Evolutionary conservation across 37 sponge, comb jelly and placozoan genomes (phyloP).

Genomic region (Aplysina aerophoba): DNA sequence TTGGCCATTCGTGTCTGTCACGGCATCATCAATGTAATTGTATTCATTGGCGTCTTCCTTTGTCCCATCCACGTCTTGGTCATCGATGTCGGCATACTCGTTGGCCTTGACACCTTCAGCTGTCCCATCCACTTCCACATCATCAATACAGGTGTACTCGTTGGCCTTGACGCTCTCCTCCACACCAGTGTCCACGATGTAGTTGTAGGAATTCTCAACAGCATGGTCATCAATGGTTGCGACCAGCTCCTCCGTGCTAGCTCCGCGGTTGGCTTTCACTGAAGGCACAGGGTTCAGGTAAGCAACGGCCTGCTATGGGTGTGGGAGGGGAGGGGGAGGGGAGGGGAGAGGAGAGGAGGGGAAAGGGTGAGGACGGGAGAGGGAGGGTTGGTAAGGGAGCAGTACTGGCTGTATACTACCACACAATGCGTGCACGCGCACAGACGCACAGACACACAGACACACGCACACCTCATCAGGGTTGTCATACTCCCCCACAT

Average conservation of each 20-base stretch:
- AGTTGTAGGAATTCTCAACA: neutral
- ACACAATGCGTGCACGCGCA: slow-evolving; percentile 29
- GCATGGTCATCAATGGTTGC: neutral
- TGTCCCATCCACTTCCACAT: neutral
- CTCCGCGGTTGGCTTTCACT: no score
- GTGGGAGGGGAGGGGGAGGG: slow-evolving; percentile 17
- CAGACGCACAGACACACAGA: slow-evolving; percentile 33
- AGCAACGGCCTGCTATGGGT: no score
- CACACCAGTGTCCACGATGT: neutral
- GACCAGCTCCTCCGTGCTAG: neutral
- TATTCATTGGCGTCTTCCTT: no score
- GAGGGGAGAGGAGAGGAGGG: neutral
- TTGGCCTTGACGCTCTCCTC: neutral
- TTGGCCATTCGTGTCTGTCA: neutral
- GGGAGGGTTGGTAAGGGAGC: neutral
- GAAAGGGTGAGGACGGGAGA: neutral
- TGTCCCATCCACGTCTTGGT: slow-evolving; percentile 3
- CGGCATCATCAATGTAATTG: neutral
- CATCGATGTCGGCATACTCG: slow-evolving; percentile 13
- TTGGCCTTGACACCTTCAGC: neutral
- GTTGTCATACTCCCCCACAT: slow-evolving; percentile 22
- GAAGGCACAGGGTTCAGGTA: no score
- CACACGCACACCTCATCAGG: neutral
- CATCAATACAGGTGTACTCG: neutral
- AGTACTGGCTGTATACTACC: no score